Conservation (phyloP, 2,797 vertebrate genomes). For the Myioborus miniatus region DNA sequence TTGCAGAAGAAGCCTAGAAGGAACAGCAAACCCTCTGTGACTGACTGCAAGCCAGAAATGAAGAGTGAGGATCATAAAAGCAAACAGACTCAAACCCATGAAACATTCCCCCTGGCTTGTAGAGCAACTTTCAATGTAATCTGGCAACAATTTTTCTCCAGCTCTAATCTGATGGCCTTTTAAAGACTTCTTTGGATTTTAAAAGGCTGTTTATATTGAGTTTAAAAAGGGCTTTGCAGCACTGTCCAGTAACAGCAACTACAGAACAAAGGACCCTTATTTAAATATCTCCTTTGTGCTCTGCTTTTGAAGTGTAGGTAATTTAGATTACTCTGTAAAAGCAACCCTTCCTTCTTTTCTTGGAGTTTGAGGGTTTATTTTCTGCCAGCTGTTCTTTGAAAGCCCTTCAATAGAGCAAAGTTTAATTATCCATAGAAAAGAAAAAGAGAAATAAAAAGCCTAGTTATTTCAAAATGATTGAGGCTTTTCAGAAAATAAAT, state of each 20-base stretch:
- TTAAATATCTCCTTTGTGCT: constrained; percentile 18
- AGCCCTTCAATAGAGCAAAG: constrained; percentile 36
- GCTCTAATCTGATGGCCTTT: background rate
- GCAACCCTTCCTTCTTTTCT: constrained; percentile 19
- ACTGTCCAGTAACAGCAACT: background rate
- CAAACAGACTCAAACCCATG: background rate
- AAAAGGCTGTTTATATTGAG: constrained; percentile 18
- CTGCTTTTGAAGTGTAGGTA: constrained; percentile 7
- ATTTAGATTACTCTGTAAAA: constrained; percentile 47
- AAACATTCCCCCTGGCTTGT: background rate
- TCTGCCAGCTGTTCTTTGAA: constrained; percentile 54
- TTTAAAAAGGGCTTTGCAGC: background rate
- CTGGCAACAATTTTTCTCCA: background rate
- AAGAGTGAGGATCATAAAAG: background rate
- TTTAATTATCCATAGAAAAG: constrained; percentile 44
- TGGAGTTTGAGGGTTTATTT: constrained; percentile 21
- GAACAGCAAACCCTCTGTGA: background rate
- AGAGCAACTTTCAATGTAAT: background rate
- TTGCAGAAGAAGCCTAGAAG: background rate
- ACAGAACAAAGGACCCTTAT: background rate
- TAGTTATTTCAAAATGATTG: constrained; percentile 20
- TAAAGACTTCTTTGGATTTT: constrained; percentile 10
- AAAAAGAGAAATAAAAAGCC: background rate
- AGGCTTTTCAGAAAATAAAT: constrained; percentile 37
- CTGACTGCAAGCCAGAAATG: background rate